Conservation (phyloP, 2,888 invertebrate genomes). For the Limnephilus rhombicus region DNA sequence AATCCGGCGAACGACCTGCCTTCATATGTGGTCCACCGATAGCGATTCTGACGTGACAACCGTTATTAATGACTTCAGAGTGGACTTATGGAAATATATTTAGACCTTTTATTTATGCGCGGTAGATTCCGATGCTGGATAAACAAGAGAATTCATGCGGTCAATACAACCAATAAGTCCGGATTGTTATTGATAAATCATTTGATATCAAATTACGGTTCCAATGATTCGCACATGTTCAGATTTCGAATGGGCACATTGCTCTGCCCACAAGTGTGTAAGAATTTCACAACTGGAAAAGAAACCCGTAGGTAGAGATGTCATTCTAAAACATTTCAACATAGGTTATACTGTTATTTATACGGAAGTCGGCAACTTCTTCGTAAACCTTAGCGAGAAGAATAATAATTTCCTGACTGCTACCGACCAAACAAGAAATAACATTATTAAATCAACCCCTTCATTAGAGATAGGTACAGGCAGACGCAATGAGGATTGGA, state of each 20-base stretch:
- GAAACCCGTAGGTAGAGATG: neutral
- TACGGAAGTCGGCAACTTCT: neutral
- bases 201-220: conserved; percentile 1
- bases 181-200: conserved; percentile 1
- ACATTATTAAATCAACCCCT: neutral
- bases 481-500: neutral
- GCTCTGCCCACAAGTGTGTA: neutral
- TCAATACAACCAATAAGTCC: neutral
- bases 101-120: conserved; percentile 33
- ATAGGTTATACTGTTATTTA: neutral
- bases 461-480: neutral
- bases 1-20: conserved; percentile 46
- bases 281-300: neutral
- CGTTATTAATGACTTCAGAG: conserved; percentile 52
- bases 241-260: neutral
- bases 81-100: conserved; percentile 19
- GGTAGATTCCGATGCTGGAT: conserved; percentile 18
- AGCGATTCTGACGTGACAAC: conserved; percentile 50
- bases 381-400: neutral
- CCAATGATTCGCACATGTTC: neutral
- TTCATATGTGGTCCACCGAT: conserved; percentile 65
- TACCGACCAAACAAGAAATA: neutral
- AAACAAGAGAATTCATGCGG: conserved; percentile 2
- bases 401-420: neutral
- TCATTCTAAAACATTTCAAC: neutral